These are phyloP conservation scores for Callimorpha dominula DNA, from an alignment of 2,888 invertebrate genomes.

Conservation along the genomic window DNA sequence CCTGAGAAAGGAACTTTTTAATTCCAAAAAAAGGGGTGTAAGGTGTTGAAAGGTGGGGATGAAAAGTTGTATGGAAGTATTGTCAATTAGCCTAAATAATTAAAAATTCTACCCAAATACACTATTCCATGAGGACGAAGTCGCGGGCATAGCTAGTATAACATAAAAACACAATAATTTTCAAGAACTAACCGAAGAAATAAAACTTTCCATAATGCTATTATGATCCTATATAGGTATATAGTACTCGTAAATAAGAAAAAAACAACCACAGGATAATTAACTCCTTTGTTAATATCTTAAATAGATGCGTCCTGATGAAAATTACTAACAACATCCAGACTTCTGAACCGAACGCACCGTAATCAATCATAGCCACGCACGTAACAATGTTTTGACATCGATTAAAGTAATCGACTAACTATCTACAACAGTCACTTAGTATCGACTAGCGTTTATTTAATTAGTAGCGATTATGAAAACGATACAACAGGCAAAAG, in stretches of 20 bases:
- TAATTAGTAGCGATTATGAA: conserved; percentile 35
- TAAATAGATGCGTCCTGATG: conserved; percentile 18
- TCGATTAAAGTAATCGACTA: conserved; percentile 29
- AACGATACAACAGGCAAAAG: conserved; percentile 36
- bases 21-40: no score
- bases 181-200: no score
- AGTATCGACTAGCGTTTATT: conserved; percentile 50
- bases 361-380: conserved; percentile 22
- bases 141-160: no score
- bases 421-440: conserved; percentile 26
- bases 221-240: not conserved
- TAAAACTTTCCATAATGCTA: not conserved
- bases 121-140: no score
- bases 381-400: conserved; percentile 16
- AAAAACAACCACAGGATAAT: not conserved
- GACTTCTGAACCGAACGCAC: conserved; percentile 9
- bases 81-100: no score
- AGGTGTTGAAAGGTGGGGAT: no score
- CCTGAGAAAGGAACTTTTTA: no score
- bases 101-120: no score
- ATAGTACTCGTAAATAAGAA: not conserved
- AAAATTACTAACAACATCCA: conserved; percentile 22
- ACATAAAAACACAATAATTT: no score
- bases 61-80: no score
- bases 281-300: conserved; percentile 23